A percentile compares a stretch with the other conserved stretches of the same genome.
These are phyloP conservation scores for Papilio demoleus DNA, from an alignment of 2,888 invertebrate genomes.

Conservation along the genomic window DNA sequence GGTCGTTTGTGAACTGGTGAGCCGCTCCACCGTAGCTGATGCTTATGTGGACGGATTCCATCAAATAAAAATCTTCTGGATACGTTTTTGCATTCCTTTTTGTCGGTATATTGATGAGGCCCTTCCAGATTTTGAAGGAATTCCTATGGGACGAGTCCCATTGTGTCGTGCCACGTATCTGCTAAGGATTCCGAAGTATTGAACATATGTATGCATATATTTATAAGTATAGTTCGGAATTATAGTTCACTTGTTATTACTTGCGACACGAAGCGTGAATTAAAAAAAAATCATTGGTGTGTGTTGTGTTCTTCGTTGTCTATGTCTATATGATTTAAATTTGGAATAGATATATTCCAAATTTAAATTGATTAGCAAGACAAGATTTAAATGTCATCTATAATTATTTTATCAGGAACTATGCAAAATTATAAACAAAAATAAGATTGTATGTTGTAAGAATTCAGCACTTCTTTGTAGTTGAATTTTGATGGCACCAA, in stretches of 20 bases:
- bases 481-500: conserved; percentile 25
- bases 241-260: not conserved
- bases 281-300: too few relatives aligned
- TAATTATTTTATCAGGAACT: too few relatives aligned
- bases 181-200: conserved; percentile 23
- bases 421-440: too few relatives aligned
- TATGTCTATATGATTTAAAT: too few relatives aligned
- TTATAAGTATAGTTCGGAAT: not conserved
- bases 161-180: conserved; percentile 51
- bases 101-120: conserved; percentile 76
- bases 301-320: too few relatives aligned
- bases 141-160: conserved; percentile 59
- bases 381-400: too few relatives aligned
- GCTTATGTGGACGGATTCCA: conserved; percentile 75
- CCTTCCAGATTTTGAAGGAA: conserved; percentile 72
- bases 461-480: too few relatives aligned
- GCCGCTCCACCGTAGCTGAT: conserved; percentile 58
- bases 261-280: too few relatives aligned
- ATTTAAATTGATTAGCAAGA: too few relatives aligned
- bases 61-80: conserved; percentile 78
- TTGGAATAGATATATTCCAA: too few relatives aligned
- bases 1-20: conserved; percentile 70
- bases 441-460: too few relatives aligned
- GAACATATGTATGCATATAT: conserved; percentile 28
- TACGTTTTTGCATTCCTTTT: conserved; percentile 75